Percentiles rank a stretch among this genome's conserved stretches.
Evolutionary conservation across 2,797 vertebrate genomes (phyloP).

Genomic region (Oreochromis mossambicus): DNA sequence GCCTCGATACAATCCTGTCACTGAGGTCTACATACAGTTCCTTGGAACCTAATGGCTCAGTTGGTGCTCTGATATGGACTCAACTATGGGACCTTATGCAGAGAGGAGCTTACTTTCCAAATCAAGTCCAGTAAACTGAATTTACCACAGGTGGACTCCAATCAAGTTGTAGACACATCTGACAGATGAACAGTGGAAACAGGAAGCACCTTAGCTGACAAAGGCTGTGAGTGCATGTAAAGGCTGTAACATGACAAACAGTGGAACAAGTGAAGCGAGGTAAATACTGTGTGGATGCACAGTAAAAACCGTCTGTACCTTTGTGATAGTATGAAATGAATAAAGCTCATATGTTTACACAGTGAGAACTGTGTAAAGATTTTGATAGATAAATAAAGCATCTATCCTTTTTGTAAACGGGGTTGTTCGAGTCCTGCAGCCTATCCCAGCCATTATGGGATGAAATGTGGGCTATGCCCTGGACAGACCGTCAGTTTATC

Average conservation of each 20-base stretch:
- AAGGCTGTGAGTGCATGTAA: background rate
- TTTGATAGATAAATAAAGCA: background rate
- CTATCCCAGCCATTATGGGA: background rate
- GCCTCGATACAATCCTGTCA: background rate
- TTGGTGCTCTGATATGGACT: background rate
- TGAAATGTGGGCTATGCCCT: rapidly evolving
- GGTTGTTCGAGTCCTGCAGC: background rate
- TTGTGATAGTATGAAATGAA: background rate
- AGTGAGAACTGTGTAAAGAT: background rate
- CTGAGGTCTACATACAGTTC: background rate
- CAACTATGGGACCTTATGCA: background rate
- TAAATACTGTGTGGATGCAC: no score
- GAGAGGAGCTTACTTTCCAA: background rate
- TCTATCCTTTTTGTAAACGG: background rate
- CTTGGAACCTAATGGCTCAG: background rate
- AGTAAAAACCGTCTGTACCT: background rate
- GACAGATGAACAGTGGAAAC: background rate
- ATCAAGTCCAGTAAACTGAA: background rate
- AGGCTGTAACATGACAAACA: background rate
- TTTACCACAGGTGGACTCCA: background rate
- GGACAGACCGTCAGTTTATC: background rate
- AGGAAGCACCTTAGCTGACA: background rate
- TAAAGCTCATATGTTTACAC: background rate
- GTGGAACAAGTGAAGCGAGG: no score
- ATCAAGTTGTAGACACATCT: background rate